Evolutionary conservation across 2,888 invertebrate species (phyloP), one percentile per base, ranked within the genome.

Genomic region (Eremobia ochroleuca): DNA sequence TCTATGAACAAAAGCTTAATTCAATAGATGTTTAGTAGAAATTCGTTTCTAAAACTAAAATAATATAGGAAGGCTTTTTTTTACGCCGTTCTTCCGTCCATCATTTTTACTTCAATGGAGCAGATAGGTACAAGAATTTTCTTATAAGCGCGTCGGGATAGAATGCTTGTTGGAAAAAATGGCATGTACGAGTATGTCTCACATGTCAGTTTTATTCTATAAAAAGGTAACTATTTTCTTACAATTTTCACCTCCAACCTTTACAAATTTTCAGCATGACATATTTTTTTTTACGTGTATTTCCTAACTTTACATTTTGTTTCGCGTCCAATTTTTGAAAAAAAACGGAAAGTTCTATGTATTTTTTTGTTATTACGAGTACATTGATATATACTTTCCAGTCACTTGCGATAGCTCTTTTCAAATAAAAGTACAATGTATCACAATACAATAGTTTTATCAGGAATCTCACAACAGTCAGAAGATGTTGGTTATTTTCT

Each of bases 401-500:
- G 0, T 59, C 34, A 2, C 4, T 31, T 8, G 4, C 18, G 4
- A 13, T 0, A n/a, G 28, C 6, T 1, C 18, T 18, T 18, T 21
- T 61, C 4, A 46, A 34, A 34, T 40, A 43, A 46, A 71, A 68
- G 9, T 25, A 67, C 18, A 59, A 79, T 43, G 25, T 25, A 61
- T 28, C 4, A 69, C 25, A 15, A 9, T 21, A 13, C 18, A 52
- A 34, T 6, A 43, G 25, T 58, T 71, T n/a, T 21, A 46, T 37
- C 13, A 46, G 8, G 15, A 25, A 13, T 25, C 15, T 13, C 31
- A 28, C 28, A 40, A 31, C 37, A 67, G 11, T 21, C n/a, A 67
- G 18, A 65, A 55, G 9, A 31, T 5, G 4, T 2, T 18, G 5
- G 0, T 6, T 21, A 18, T 73, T 52, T 15, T 13, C 4, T 21